Conservation (phyloP, 1,140 invertebrate genomes). For the Acromyrmex heyeri region DNA sequence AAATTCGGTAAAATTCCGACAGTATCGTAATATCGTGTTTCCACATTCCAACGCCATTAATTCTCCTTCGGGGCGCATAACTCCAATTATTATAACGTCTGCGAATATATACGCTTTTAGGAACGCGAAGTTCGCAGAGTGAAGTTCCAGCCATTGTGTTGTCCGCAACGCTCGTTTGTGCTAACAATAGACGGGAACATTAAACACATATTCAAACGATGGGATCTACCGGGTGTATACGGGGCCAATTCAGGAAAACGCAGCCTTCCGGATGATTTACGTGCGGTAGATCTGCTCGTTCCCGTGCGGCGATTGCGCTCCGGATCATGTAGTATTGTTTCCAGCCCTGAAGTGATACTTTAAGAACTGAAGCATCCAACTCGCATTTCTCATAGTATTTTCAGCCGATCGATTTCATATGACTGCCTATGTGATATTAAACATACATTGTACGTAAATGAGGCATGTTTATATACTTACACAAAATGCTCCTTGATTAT, state of each 20-base stretch:
- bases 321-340: conserved; percentile 60
- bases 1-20: conserved; percentile 12
- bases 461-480: no score
- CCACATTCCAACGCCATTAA: conserved; percentile 26
- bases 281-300: conserved; percentile 53
- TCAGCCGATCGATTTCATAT: conserved; percentile 20
- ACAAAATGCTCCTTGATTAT: not conserved
- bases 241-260: conserved; percentile 60
- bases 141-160: conserved; percentile 64
- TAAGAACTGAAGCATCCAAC: conserved; percentile 32
- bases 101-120: conserved; percentile 52
- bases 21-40: conserved; percentile 18
- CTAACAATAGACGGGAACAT: conserved; percentile 64
- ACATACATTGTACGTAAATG: conserved; percentile 14
- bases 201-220: conserved; percentile 65
- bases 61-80: conserved; percentile 44
- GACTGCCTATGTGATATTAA: not conserved
- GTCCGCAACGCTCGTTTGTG: conserved; percentile 61
- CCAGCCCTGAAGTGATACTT: conserved; percentile 43
- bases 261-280: conserved; percentile 61
- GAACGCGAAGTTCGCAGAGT: conserved; percentile 51
- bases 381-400: conserved; percentile 41
- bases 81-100: conserved; percentile 58
- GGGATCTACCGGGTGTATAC: conserved; percentile 59
- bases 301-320: conserved; percentile 46